Conservation (phyloP, 2,113 vertebrate species). For the Cervus canadensis region DNA sequence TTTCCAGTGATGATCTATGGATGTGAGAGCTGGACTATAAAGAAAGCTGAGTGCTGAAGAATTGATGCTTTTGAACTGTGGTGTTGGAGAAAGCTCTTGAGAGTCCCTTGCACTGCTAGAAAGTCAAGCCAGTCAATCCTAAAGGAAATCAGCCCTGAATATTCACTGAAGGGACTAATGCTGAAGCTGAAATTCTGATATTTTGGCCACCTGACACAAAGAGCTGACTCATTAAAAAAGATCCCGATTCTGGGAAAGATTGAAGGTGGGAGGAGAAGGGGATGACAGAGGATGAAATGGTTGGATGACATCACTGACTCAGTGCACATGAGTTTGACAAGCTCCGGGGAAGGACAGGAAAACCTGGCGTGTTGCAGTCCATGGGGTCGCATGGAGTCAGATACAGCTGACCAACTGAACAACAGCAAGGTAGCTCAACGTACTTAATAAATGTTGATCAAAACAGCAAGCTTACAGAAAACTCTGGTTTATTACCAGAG, state of each 20-base stretch:
- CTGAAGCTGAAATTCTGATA: not conserved
- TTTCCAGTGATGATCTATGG: not conserved
- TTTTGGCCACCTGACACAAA: not conserved
- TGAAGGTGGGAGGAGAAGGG: not conserved
- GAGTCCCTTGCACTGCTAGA: not conserved
- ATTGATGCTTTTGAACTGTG: not conserved
- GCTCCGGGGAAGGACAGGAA: not conserved
- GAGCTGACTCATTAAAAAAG: not conserved
- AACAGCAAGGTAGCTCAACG: not conserved
- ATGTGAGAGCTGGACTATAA: not conserved
- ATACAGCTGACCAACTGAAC: not conserved
- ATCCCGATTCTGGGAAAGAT: not conserved
- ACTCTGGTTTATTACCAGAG: not conserved
- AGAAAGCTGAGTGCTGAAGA: accelerated
- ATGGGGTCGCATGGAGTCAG: not conserved
- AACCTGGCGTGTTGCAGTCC: not conserved
- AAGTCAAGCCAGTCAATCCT: not conserved
- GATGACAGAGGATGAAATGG: not conserved
- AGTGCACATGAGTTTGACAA: not conserved
- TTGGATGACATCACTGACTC: not conserved
- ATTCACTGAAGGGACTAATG: not conserved
- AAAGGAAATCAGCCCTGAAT: not conserved
- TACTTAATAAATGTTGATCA: not conserved
- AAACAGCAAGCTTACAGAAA: not conserved
- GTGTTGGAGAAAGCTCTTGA: not conserved